Evolutionary conservation across 2,888 invertebrate genomes (phyloP), one percentile per base, ranked within the genome.

Genomic region (Siphlonurus alternatus): DNA sequence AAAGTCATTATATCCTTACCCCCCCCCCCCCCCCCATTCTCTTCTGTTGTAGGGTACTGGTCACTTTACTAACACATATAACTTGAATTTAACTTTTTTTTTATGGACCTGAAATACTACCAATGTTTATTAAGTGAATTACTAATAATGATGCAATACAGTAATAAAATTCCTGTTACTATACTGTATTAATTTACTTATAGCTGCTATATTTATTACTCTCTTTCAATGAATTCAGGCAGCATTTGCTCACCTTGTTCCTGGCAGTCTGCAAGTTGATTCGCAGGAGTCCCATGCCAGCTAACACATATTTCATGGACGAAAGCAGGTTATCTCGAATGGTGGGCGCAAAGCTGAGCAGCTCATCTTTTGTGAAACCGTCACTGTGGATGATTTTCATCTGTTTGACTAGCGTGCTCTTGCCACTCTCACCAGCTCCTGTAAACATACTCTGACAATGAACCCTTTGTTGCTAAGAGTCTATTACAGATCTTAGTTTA

Each of bases 371-470:
- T 2, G 83, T 81, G 71, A 84, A 85, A 18, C 84, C 84, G 73
- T 83, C 82, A 64, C 82, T 82, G 71, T 85, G 84, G 65, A 85
- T 84, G 64, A 85, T 84, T 73, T 84, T 84, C 83, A 85, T 84
- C 75, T 85, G 84, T 71, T 84, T 84, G 2, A 85, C 84, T 66
- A 84, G 72, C 22, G 84, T 85, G 71, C 83, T 83, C 75, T 85
- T 85, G 2, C 84, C 84, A 74, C 83, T 83, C 72, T 85, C 84
- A 10, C 83, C 84, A 66, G 84, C 83, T 64, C 84, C 84, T 81
- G 67, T 7, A 20, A 20, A 10, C 7, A 19, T 53, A 15, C 15
- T 53, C n/a, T 15, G n/a, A 53, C n/a, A 53, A 53, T 15, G 53
- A 61, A 56, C 24, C 10, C 22, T 61, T 60, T 1, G 2, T n/a